Base-by-base conservation (phyloP, 2,888 invertebrate species). In the Trichogramma dendrolimi region DNA sequence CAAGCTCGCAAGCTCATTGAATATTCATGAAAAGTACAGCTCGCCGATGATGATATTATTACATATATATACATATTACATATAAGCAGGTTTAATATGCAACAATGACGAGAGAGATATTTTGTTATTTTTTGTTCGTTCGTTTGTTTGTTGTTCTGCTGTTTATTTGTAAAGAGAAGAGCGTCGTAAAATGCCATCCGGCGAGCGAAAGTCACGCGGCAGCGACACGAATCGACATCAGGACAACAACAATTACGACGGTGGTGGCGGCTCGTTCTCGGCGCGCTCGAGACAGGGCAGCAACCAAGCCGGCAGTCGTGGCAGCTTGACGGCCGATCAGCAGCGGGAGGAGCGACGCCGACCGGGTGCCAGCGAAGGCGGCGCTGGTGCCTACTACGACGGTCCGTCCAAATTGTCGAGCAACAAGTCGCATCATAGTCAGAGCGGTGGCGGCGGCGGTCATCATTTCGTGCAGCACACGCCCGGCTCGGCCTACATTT, bases 101-200 rank as follows among this genome's bases (percentile, higher is more conserved):
- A 27, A 27, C 27, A 27, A 27, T 27, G 2, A 27, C 27, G 27
- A 27, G 27, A 27, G 27, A 27, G 27, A 27, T 27, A 27, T 27
- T 27, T 27, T 27, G 27, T 27, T 27, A 27, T 27, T 27, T 27
- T 27, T 27, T 27, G 27, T 27, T 27, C 27, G 27, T 27, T 27
- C 27, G 1, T 27, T 1, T 27, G 27, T 27, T 27, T 27, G 27
- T 27, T 27, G 2, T 27, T 1, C 27, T 27, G 27, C 27, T 6
- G 48, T 48, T 55, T 14, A 55, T 38, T 57, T 60, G 55, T 56
- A 38, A 62, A 65, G 64, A 62, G 64, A 62, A 55, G 64, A 65
- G 46, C 64, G 64, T 39, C 60, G 64, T 40, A 65, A 65, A 40
- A 38, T 59, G 42, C 58, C 59, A 27, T 27, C 27, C 40, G 60